Conservation (phyloP, 2,888 invertebrate genomes). For the Rambutsinella grinnellia region DNA sequence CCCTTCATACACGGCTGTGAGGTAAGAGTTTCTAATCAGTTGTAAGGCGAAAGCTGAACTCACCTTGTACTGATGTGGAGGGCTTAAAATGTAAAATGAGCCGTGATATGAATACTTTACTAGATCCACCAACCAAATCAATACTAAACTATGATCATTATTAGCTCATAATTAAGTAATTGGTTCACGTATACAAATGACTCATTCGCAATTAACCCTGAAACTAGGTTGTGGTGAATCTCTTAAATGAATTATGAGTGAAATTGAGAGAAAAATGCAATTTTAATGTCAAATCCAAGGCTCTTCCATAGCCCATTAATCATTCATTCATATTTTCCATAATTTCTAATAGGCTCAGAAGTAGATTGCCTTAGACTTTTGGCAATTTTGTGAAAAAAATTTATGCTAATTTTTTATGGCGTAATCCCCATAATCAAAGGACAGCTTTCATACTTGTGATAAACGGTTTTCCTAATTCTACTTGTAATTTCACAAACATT, state of each 20-base stretch:
- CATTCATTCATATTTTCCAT: background rate
- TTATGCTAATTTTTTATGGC: background rate
- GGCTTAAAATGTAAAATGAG: too few relatives aligned
- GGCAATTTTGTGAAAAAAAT: background rate
- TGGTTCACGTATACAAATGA: background rate
- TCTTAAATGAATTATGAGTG: background rate
- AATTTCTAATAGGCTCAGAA: background rate
- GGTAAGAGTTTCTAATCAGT: too few relatives aligned
- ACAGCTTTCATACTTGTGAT: too few relatives aligned
- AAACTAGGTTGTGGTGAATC: slow-evolving; percentile 2
- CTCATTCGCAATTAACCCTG: slow-evolving; percentile 5
- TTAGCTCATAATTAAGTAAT: background rate
- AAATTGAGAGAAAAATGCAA: background rate
- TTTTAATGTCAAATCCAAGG: background rate
- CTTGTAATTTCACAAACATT: too few relatives aligned
- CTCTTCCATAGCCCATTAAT: background rate
- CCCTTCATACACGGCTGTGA: too few relatives aligned
- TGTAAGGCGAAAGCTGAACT: too few relatives aligned
- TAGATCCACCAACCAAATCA: too few relatives aligned
- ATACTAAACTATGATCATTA: too few relatives aligned
- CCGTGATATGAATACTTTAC: too few relatives aligned
- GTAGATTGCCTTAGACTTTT: background rate
- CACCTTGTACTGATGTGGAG: too few relatives aligned
- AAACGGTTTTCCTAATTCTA: too few relatives aligned
- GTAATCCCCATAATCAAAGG: too few relatives aligned